Conservation (phyloP, 2,888 invertebrate species). For the Margaritifera margaritifera region DNA sequence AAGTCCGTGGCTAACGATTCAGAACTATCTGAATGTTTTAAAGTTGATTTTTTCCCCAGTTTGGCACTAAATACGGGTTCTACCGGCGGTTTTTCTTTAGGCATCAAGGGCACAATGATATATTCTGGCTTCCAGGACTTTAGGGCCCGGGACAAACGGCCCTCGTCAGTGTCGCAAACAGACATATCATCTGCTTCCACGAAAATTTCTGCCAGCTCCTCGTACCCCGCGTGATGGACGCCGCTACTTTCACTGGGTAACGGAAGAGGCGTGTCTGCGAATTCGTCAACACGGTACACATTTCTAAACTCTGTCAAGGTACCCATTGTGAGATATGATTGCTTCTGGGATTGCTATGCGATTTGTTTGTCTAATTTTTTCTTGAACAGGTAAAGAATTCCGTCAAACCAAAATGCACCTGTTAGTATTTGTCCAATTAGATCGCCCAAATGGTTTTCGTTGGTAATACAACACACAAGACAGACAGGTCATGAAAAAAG, state of each 20-base stretch:
- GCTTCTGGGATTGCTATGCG: too few species aligned
- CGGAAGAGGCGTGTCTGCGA: slow-evolving; percentile 25
- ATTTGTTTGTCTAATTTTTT: too few species aligned
- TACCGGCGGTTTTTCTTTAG: slow-evolving; percentile 35
- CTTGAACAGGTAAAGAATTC: too few species aligned
- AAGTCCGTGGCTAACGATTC: slow-evolving; percentile 54
- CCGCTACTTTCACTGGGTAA: slow-evolving; percentile 20
- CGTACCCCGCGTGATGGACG: slow-evolving; percentile 21
- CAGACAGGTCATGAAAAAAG: too few species aligned
- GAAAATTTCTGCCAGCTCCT: slow-evolving; percentile 18
- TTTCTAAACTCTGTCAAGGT: too few species aligned
- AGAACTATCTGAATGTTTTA: slow-evolving; percentile 44
- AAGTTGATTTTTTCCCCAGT: slow-evolving; percentile 37
- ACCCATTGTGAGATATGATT: too few species aligned
- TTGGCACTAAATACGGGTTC: slow-evolving; percentile 56
- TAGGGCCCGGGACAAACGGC: slow-evolving; percentile 46
- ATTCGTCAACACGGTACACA: slow-evolving; percentile 6
- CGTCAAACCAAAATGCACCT: too few species aligned
- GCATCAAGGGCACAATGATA: slow-evolving; percentile 37
- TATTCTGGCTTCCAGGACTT: slow-evolving; percentile 58
- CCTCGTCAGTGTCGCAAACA: slow-evolving; percentile 40
- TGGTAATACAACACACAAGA: too few species aligned
- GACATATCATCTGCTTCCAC: slow-evolving; percentile 18
- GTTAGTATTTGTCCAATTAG: too few species aligned
- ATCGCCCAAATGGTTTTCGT: too few species aligned